These are phyloP conservation scores for Rhinella marina DNA, from an alignment of 2,797 vertebrate species.

Conservation along the genomic window DNA sequence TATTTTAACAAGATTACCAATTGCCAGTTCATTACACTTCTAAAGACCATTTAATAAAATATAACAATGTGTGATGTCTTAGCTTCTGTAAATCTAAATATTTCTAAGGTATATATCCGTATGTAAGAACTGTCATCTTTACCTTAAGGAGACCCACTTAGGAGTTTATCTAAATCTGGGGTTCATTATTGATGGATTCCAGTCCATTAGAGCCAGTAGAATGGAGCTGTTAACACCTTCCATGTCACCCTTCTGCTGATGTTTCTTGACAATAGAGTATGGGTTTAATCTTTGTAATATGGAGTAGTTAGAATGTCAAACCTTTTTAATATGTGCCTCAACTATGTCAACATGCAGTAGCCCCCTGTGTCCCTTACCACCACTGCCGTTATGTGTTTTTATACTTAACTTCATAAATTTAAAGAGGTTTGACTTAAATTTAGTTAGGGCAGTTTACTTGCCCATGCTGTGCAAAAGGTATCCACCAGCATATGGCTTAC, in stretches of 20 bases:
- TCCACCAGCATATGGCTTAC: slow-evolving; percentile 34
- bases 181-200: neutral
- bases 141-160: neutral
- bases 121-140: neutral
- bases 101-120: neutral
- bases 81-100: neutral
- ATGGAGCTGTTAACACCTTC: neutral
- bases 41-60: neutral
- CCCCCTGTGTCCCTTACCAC: slow-evolving; percentile 6
- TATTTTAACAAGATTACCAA: no score
- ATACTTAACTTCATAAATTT: slow-evolving; percentile 15
- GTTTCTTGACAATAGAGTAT: neutral
- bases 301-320: neutral
- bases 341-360: slow-evolving; percentile 11
- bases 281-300: neutral
- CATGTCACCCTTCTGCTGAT: neutral
- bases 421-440: slow-evolving; percentile 4
- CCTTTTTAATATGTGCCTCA: neutral
- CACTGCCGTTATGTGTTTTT: slow-evolving; percentile 23
- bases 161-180: neutral
- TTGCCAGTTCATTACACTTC: neutral
- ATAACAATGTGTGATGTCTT: neutral
- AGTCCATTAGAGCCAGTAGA: neutral
- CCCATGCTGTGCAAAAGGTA: slow-evolving; percentile 13
- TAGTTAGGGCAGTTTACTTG: slow-evolving; percentile 23